Conservation (phyloP, 2,113 vertebrate species). For the Machaerirhynchus nigripectus region DNA sequence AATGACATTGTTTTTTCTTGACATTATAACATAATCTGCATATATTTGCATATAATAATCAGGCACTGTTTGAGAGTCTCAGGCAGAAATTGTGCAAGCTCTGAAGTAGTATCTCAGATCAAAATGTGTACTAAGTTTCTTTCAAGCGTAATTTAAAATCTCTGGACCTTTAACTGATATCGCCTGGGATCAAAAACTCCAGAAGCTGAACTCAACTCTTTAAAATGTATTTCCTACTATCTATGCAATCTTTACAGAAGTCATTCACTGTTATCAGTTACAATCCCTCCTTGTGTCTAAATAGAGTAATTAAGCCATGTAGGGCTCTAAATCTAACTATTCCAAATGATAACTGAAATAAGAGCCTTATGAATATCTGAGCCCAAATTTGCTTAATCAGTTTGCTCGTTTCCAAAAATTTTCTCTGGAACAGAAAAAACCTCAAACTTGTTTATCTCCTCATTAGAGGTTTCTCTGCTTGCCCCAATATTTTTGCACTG, state of each 20-base stretch:
- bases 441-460: not conserved
- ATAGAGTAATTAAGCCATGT: not conserved
- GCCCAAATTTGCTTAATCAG: not conserved
- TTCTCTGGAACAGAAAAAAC: not conserved
- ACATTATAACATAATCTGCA: constrained; percentile 18
- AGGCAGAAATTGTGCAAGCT: not conserved
- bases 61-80: not conserved
- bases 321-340: not conserved
- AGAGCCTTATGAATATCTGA: not conserved
- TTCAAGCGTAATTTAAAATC: not conserved
- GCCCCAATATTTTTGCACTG: accelerated
- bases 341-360: not conserved
- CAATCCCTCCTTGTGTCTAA: not conserved
- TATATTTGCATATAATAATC: constrained; percentile 40
- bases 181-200: not conserved
- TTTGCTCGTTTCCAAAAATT: not conserved
- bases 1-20: constrained; percentile 40
- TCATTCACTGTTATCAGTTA: not conserved
- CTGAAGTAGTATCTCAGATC: not conserved
- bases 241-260: not conserved
- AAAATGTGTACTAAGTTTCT: not conserved
- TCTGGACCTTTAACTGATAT: not conserved
- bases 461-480: not conserved
- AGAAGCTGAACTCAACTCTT: not conserved
- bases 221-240: not conserved